Evolutionary conservation across 1,140 invertebrate species (phyloP).

Genomic region (Papilio polytes): DNA sequence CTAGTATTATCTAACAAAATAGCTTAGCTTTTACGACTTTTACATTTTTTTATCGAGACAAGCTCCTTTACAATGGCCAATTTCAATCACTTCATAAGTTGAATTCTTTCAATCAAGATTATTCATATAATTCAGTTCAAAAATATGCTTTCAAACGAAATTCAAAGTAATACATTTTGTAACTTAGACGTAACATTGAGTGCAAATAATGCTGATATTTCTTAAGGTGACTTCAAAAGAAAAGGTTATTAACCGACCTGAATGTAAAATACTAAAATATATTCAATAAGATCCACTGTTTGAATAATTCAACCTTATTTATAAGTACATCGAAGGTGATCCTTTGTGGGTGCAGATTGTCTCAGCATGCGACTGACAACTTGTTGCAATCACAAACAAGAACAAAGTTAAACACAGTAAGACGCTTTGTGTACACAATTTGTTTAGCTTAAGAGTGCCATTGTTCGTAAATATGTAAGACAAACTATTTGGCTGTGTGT

Average conservation of each 20-base stretch:
- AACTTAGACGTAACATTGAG: no score
- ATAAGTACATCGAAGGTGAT: conserved; percentile 1
- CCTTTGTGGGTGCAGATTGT: conserved; percentile 1
- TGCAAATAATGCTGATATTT: background rate
- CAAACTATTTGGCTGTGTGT: conserved; percentile 5
- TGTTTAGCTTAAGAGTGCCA: conserved; percentile 24
- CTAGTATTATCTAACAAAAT: no score
- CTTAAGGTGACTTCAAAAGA: conserved; percentile 13
- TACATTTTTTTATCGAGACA: background rate
- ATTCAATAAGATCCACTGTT: background rate
- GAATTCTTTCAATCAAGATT: background rate
- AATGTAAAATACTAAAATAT: conserved; percentile 7
- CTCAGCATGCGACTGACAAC: conserved; percentile 15
- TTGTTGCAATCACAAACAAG: conserved; percentile 34
- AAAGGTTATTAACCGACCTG: background rate
- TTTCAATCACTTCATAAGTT: background rate
- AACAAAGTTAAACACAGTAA: background rate
- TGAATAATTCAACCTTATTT: conserved; percentile 6
- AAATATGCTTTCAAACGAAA: background rate
- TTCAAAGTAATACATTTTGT: background rate
- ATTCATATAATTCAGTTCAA: background rate
- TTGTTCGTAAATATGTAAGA: conserved; percentile 30
- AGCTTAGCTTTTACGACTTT: no score
- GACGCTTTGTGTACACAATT: conserved; percentile 16
- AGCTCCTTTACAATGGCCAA: background rate